phyloP scores from a whole-genome alignment of 1,140 invertebrate species.

The Micrasema longulum region DNA sequence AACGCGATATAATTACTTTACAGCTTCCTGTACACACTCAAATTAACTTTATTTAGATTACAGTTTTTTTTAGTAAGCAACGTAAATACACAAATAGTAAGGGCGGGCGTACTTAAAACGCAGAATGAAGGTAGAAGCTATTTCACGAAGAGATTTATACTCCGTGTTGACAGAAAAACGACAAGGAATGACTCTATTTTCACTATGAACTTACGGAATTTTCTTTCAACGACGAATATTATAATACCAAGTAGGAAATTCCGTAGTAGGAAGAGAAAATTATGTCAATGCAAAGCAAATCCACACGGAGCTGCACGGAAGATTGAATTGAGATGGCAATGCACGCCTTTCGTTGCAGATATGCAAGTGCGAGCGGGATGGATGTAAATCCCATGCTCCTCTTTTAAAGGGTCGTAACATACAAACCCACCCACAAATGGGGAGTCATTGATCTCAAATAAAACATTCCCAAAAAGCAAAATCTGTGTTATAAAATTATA shows the following conservation, averaged over 20 bases:
- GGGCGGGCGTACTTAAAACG: conserved; percentile 37
- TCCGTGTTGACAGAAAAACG: background rate
- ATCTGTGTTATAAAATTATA: background rate
- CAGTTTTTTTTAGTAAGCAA: conserved; percentile 28
- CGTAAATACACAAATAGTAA: conserved; percentile 44
- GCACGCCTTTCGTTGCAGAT: conserved; percentile 44
- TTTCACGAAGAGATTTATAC: conserved; percentile 7
- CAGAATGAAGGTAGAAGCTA: background rate
- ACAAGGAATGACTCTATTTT: background rate
- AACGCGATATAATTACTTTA: conserved; percentile 3
- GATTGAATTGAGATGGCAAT: conserved; percentile 20
- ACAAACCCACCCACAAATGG: conserved; percentile 44
- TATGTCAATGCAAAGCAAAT: conserved; percentile 39
- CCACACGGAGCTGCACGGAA: conserved; percentile 36
- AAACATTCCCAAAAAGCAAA: conserved; percentile 22
- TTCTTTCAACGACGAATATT: background rate
- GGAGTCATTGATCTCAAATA: conserved; percentile 46
- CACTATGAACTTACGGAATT: background rate
- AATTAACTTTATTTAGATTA: conserved; percentile 30
- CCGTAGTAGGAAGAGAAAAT: conserved; percentile 43
- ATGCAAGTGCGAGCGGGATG: conserved; percentile 40
- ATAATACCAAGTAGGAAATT: conserved; percentile 38
- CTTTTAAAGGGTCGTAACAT: conserved; percentile 31
- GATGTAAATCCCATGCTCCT: conserved; percentile 15
- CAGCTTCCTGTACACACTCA: background rate